Evolutionary conservation across 1,140 invertebrate species (phyloP).

Genomic region (Coelopa frigida): DNA sequence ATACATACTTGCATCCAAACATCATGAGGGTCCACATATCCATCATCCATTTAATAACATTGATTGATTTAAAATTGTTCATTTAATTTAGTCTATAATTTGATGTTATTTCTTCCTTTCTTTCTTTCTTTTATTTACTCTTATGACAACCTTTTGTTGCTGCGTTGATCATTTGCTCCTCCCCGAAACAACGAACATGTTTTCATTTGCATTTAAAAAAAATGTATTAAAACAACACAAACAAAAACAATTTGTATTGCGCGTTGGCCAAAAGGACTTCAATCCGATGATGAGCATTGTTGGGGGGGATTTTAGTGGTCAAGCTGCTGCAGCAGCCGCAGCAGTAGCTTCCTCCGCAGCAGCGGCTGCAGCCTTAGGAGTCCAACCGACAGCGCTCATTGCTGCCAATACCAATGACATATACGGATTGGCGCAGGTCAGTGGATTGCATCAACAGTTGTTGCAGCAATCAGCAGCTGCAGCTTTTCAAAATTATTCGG

Average conservation of each 20-base stretch:
- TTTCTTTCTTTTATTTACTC: slow-evolving; percentile 15
- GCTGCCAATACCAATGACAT: slow-evolving; percentile 33
- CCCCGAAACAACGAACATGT: slow-evolving; percentile 11
- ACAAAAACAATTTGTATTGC: slow-evolving; percentile 9
- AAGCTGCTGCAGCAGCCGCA: slow-evolving; percentile 18
- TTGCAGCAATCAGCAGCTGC: slow-evolving; percentile 35
- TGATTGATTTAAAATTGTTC: no score
- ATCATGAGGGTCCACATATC: no score
- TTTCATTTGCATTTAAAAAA: no score
- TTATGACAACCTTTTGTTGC: slow-evolving; percentile 13
- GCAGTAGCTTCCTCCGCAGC: slow-evolving; percentile 25
- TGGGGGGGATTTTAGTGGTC: slow-evolving; percentile 41
- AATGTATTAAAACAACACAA: slow-evolving; percentile 6
- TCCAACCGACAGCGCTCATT: slow-evolving; percentile 34
- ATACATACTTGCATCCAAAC: no score
- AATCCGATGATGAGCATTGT: slow-evolving; percentile 45
- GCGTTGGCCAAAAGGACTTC: slow-evolving; percentile 42
- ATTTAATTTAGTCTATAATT: no score
- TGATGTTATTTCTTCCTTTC: no score
- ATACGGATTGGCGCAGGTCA: slow-evolving; percentile 39
- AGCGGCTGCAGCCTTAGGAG: slow-evolving; percentile 30
- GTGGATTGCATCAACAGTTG: slow-evolving; percentile 36
- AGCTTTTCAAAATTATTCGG: slow-evolving; percentile 35
- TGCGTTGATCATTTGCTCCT: slow-evolving; percentile 15
- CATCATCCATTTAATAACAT: no score